Evolutionary conservation across 2,888 invertebrate genomes (phyloP).

Genomic region (Sarcophaga subvicina): DNA sequence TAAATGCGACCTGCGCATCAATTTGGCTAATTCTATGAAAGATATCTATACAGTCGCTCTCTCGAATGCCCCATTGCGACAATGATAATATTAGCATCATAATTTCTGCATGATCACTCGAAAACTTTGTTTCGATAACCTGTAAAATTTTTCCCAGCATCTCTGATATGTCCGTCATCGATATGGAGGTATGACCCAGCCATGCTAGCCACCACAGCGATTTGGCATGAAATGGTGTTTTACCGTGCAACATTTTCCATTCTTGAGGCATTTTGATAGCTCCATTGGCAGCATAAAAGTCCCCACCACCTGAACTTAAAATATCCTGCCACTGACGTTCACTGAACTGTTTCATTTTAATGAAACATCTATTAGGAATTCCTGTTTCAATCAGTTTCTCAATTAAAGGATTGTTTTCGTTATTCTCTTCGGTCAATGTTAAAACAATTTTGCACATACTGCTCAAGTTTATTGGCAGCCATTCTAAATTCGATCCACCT

Average conservation of each 20-base stretch:
- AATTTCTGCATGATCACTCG: constrained; percentile 85
- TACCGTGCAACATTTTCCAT: constrained; percentile 78
- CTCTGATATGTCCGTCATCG: constrained; percentile 83
- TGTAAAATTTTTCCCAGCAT: constrained; percentile 85
- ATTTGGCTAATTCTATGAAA: constrained; percentile 78
- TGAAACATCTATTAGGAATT: constrained; percentile 77
- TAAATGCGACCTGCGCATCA: constrained; percentile 78
- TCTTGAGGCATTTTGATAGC: constrained; percentile 78
- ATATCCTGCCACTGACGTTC: constrained; percentile 80
- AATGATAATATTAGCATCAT: constrained; percentile 89
- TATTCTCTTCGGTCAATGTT: constrained; percentile 81
- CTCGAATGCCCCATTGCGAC: constrained; percentile 89
- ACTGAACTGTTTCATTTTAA: constrained; percentile 78
- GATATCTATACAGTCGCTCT: constrained; percentile 86
- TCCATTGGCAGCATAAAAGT: constrained; percentile 80
- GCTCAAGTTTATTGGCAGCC: constrained; percentile 90
- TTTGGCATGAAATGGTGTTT: constrained; percentile 80
- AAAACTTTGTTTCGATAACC: constrained; percentile 87
- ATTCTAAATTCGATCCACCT: constrained; percentile 83
- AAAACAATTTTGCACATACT: constrained; percentile 89
- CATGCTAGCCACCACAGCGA: constrained; percentile 86
- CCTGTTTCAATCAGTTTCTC: constrained; percentile 76
- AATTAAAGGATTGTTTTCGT: constrained; percentile 69
- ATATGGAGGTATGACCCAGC: constrained; percentile 84
- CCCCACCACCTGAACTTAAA: constrained; percentile 79